phyloP scores from a whole-genome alignment of 2,797 vertebrate genomes.

The Ctenopoma kingsleyae region DNA sequence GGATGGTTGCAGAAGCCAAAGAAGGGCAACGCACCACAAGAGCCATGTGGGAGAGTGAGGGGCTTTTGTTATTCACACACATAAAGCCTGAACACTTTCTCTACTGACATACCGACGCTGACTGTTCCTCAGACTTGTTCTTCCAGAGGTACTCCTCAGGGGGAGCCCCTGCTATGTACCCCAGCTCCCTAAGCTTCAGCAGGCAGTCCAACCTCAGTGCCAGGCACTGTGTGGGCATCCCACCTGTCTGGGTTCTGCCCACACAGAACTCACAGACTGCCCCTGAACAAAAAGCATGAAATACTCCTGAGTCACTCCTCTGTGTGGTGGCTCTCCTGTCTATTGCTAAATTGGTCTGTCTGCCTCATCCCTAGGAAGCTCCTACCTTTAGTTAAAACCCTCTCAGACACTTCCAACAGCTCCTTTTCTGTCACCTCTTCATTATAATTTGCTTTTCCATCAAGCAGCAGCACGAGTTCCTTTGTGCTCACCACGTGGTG shows the following conservation, averaged over 20 bases:
- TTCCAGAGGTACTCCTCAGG: conserved; percentile 61
- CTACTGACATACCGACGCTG: conserved; percentile 51
- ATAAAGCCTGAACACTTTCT: conserved; percentile 66
- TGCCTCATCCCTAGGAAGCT: conserved; percentile 20
- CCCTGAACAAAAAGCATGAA: conserved; percentile 69
- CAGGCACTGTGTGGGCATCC: conserved; percentile 75
- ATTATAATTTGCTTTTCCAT: conserved; percentile 64
- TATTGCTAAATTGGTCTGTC: conserved; percentile 50
- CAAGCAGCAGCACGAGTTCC: conserved; percentile 80
- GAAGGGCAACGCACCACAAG: conserved; percentile 49
- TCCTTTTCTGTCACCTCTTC: conserved; percentile 52
- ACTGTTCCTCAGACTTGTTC: conserved; percentile 31
- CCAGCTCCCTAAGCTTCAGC: conserved; percentile 66
- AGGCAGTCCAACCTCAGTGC: conserved; percentile 69
- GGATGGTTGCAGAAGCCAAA: conserved; percentile 54
- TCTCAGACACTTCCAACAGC: conserved; percentile 21
- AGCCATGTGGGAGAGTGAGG: conserved; percentile 81
- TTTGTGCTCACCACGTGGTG: conserved; percentile 78
- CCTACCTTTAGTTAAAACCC: conserved; percentile 17
- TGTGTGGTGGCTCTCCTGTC: conserved; percentile 54
- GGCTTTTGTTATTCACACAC: conserved; percentile 59
- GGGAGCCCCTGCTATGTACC: conserved; percentile 78
- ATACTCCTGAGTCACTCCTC: conserved; percentile 69
- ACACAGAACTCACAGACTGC: conserved; percentile 76
- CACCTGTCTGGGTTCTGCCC: conserved; percentile 77